Evolutionary conservation across 1,140 invertebrate species (phyloP).

Genomic region (Manduca sexta): DNA sequence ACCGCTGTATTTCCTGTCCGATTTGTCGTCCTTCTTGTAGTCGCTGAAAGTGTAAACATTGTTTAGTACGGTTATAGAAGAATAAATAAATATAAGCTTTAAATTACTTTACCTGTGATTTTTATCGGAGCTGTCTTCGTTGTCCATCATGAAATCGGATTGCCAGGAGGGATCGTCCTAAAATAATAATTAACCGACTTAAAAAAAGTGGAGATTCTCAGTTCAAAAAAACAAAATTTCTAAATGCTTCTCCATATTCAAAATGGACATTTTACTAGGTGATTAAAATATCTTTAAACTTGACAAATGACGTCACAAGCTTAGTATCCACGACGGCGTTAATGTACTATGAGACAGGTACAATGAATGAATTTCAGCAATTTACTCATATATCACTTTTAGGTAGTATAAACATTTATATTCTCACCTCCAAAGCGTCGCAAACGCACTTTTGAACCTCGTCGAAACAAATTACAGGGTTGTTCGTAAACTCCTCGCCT

Average conservation of each 20-base stretch:
- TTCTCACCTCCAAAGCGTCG: conserved; percentile 76
- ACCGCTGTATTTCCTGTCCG: conserved; percentile 55
- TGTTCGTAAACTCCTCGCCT: conserved; percentile 52
- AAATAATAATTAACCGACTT: conserved; percentile 6
- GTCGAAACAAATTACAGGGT: conserved; percentile 87
- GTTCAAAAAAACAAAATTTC: not conserved
- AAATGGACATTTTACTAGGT: too few species aligned
- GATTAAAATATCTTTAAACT: too few species aligned
- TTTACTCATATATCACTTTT: too few species aligned
- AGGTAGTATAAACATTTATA: not conserved
- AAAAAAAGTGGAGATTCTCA: not conserved
- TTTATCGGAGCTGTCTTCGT: conserved; percentile 37
- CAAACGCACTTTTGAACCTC: conserved; percentile 83
- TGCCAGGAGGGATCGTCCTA: conserved; percentile 63
- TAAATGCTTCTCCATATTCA: too few species aligned
- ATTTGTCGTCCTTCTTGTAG: conserved; percentile 39
- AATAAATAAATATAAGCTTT: not conserved
- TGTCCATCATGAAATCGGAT: conserved; percentile 59
- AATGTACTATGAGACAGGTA: too few species aligned
- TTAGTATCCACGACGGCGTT: too few species aligned
- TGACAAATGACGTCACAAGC: too few species aligned
- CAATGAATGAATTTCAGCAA: too few species aligned
- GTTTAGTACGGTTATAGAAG: not conserved
- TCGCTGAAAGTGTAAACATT: conserved; percentile 43
- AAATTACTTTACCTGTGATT: conserved; percentile 31